Evolutionary conservation across 1,140 invertebrate genomes (phyloP), one percentile per base, ranked within the genome.

Genomic region (Ridgeia piscesae): DNA sequence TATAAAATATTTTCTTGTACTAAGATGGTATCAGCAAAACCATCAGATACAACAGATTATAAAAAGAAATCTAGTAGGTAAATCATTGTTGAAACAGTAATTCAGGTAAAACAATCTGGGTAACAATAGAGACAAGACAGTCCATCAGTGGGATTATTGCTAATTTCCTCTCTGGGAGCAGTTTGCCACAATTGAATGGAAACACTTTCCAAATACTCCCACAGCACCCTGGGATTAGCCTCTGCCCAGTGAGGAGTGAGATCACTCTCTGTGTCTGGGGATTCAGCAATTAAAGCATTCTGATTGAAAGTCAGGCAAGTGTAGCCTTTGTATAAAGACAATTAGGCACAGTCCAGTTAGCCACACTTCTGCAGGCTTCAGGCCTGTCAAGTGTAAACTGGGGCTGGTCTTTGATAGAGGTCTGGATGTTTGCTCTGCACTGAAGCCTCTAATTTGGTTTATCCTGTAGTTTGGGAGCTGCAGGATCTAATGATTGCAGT

Each of bases 301-400:
- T 77, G 58, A 77, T 77, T 77, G 58, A 77, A 77, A 77, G 58
- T 77, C 58, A 77, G 58, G 58, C 58, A 77, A 77, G 58, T 77
- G 58, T 77, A 31, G 58, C 58, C 58, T 27, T 77, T 77, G 58
- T 77, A 77, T 77, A 77, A 77, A 77, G 58, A 77, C 58, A 77
- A 77, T 77, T 77, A 77, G 58, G 27, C 58, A 77, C 58, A 77
- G 8, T 77, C 58, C 58, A 77, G 58, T 77, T 77, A 77, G 6
- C 58, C 27, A 2, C 17, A 31, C 58, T 77, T 21, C 17, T 77
- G 27, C 58, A 77, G 58, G 58, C 58, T 77, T 77, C 58, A 77
- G 58, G 58, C 58, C 27, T 17, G 2, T 4, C 17, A 9, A 77
- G 2, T 17, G 58, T 77, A 77, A 77, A 77, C 17, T 31, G 0